These are phyloP conservation scores for Orchesella cincta DNA, from an alignment of 1,140 invertebrate genomes.

Conservation along the genomic window DNA sequence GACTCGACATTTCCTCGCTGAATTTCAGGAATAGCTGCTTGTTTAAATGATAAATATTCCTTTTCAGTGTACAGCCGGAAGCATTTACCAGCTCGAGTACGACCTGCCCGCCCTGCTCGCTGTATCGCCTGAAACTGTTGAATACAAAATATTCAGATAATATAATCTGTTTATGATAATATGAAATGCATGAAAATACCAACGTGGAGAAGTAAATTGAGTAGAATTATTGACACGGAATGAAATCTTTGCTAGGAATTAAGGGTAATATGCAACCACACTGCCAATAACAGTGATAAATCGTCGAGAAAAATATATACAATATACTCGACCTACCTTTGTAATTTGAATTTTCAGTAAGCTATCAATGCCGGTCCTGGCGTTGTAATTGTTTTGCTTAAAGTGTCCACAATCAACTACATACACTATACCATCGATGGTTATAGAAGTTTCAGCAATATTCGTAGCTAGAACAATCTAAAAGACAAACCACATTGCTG, in stretches of 20 bases:
- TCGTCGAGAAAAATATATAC: too few species aligned
- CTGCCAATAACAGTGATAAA: too few species aligned
- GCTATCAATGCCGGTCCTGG: background rate
- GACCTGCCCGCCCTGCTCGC: slow-evolving; percentile 60
- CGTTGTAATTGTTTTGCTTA: slow-evolving; percentile 23
- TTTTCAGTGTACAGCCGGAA: slow-evolving; percentile 60
- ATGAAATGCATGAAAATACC: background rate
- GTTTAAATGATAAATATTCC: slow-evolving; percentile 57
- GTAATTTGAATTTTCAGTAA: slow-evolving; percentile 1
- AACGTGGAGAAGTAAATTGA: too few species aligned
- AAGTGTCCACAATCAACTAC: slow-evolving; percentile 70
- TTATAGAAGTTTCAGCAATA: slow-evolving; percentile 79
- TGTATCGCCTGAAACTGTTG: slow-evolving; percentile 54
- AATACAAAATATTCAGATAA: too few species aligned
- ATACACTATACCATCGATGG: slow-evolving; percentile 93
- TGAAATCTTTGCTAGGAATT: too few species aligned
- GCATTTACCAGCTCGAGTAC: slow-evolving; percentile 59
- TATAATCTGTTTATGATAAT: background rate
- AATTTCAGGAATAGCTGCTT: slow-evolving; percentile 93
- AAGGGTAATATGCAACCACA: too few species aligned
- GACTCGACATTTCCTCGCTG: slow-evolving; percentile 96
- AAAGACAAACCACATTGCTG: too few species aligned
- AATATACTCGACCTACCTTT: too few species aligned
- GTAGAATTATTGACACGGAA: too few species aligned
- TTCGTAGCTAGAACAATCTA: slow-evolving; percentile 40